Evolutionary conservation across 2,888 invertebrate genomes (phyloP).

Genomic region (Stenichneumon culpator): DNA sequence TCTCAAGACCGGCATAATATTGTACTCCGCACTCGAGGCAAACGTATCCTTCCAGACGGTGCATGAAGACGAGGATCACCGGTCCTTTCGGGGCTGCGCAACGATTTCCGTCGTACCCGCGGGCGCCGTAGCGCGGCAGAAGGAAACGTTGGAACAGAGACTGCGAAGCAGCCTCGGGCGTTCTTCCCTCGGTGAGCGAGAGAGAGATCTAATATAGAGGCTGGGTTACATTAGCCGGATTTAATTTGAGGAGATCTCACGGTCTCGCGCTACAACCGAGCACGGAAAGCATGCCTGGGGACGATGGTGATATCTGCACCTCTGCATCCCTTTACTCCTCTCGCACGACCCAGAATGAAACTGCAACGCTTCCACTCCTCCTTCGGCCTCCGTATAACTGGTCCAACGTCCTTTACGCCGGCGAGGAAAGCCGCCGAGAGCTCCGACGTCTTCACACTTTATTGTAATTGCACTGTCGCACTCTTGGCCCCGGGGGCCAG

Average conservation of each 20-base stretch:
- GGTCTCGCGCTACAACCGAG: constrained; percentile 67
- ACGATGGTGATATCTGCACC: constrained; percentile 26
- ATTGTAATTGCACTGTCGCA: constrained; percentile 80
- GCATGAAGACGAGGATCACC: constrained; percentile 17
- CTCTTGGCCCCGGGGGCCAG: constrained; percentile 40
- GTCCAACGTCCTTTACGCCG: constrained; percentile 18
- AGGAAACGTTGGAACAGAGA: constrained; percentile 15
- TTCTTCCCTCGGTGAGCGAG: constrained; percentile 69
- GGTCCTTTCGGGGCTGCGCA: constrained; percentile 9
- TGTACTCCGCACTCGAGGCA: constrained; percentile 7
- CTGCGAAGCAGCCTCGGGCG: constrained; percentile 47
- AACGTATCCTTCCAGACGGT: not conserved
- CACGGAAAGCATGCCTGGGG: constrained; percentile 68
- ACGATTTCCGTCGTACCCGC: constrained; percentile 3
- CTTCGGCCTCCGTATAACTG: constrained; percentile 6
- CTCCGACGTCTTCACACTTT: constrained; percentile 72
- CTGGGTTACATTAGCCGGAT: constrained; percentile 82
- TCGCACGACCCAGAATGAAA: constrained; percentile 14
- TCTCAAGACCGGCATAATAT: constrained; percentile 30
- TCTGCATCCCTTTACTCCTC: not conserved
- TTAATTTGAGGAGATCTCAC: constrained; percentile 78
- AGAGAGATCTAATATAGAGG: constrained; percentile 81
- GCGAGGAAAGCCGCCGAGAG: constrained; percentile 19
- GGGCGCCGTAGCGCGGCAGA: not conserved
- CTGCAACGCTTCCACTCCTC: constrained; percentile 28